Evolutionary conservation across 2,113 vertebrate species (phyloP).

Genomic region (Balaeniceps rex): DNA sequence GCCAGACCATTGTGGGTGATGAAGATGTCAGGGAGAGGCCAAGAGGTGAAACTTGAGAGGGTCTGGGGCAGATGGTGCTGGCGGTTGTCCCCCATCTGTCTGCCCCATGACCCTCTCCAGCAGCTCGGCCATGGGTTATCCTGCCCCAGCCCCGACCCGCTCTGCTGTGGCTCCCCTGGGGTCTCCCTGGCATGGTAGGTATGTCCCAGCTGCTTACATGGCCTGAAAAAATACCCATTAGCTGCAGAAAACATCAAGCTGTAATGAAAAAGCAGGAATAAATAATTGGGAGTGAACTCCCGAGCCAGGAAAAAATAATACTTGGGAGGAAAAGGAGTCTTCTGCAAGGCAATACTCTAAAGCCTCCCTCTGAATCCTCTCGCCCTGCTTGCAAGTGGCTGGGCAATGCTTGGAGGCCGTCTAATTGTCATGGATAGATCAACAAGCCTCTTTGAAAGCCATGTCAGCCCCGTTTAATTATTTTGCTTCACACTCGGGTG

Average conservation of each 20-base stretch:
- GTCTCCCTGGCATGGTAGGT: not conserved
- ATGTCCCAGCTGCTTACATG: rapidly evolving
- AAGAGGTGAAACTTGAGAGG: not conserved
- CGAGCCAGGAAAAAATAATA: not conserved
- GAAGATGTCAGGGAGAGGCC: not conserved
- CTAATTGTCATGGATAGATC: not conserved
- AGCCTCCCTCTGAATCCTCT: not conserved
- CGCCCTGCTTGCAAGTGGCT: not conserved
- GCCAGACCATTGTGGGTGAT: not conserved
- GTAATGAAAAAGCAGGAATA: not conserved
- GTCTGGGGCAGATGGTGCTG: not conserved
- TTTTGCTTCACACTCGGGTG: conserved; percentile 20
- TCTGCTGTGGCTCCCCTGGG: not conserved
- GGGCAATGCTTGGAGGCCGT: not conserved
- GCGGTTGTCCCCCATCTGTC: rapidly evolving
- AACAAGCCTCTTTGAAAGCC: not conserved
- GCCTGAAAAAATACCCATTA: not conserved
- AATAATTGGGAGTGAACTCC: not conserved
- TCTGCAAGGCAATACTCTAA: not conserved
- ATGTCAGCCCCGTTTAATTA: not conserved
- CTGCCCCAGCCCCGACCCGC: not conserved
- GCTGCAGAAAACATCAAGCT: not conserved
- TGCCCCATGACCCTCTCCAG: not conserved
- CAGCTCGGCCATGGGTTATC: not conserved
- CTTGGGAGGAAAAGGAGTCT: not conserved